Percentiles rank a stretch among this genome's conserved stretches.
Conservation (phyloP, 2,888 invertebrate species). For the Pterostichus madidus region DNA sequence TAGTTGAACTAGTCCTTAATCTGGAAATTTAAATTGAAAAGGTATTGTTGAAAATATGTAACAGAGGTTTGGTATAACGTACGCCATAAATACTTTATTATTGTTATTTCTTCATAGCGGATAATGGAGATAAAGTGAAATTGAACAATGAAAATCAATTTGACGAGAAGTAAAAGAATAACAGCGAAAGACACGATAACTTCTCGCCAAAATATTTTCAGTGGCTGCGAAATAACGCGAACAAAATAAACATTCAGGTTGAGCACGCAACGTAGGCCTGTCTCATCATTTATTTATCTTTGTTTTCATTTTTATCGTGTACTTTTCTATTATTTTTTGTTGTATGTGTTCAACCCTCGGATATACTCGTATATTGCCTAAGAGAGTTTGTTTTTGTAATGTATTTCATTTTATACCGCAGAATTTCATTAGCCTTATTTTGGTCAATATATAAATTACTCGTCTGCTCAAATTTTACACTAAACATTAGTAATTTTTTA, state of each 20-base stretch:
- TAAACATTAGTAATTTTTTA: too few relatives aligned
- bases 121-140: constrained; percentile 53
- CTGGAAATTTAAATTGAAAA: too few relatives aligned
- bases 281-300: constrained; percentile 34
- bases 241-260: constrained; percentile 38
- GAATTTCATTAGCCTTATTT: too few relatives aligned
- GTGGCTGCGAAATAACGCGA: constrained; percentile 41
- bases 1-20: too few relatives aligned
- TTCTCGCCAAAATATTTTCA: constrained; percentile 46
- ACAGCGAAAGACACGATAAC: constrained; percentile 52
- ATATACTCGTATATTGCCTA: too few relatives aligned
- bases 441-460: too few relatives aligned
- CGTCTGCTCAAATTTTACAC: too few relatives aligned
- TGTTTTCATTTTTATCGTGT: constrained; percentile 1
- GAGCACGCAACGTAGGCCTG: constrained; percentile 12
- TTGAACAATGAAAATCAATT: constrained; percentile 64
- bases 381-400: too few relatives aligned
- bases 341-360: background rate
- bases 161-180: constrained; percentile 61
- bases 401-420: too few relatives aligned
- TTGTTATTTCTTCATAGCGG: constrained; percentile 47
- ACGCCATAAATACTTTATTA: constrained; percentile 30
- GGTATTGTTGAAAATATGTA: too few relatives aligned
- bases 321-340: constrained; percentile 3
- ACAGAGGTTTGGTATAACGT: too few relatives aligned